A percentile compares a stretch with the other conserved stretches of the same genome.
phyloP scores from a whole-genome alignment of 2,888 invertebrate species.

The Lysandra coridon region DNA sequence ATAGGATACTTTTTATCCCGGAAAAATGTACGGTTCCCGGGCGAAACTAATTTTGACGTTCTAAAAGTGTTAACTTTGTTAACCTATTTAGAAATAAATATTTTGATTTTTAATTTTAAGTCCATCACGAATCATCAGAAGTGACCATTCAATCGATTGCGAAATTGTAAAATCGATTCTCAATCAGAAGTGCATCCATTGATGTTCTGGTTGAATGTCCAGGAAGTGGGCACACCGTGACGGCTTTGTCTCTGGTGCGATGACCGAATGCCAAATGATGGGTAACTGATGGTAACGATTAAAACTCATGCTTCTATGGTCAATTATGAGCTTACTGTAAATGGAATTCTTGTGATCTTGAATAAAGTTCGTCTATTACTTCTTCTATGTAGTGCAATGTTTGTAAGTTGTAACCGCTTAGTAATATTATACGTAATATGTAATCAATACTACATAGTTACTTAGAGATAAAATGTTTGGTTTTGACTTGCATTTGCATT shows the following conservation, averaged over 20 bases:
- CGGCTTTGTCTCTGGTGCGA: slow-evolving; percentile 75
- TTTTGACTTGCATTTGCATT: too few species aligned
- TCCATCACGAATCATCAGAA: slow-evolving; percentile 46
- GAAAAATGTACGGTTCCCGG: too few species aligned
- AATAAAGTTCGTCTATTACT: background rate
- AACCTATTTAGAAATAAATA: too few species aligned
- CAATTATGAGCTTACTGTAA: slow-evolving; percentile 29
- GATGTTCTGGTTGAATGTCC: slow-evolving; percentile 50
- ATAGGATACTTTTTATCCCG: too few species aligned
- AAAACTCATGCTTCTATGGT: slow-evolving; percentile 22
- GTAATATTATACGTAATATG: too few species aligned
- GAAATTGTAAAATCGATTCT: slow-evolving; percentile 67
- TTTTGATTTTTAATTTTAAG: background rate
- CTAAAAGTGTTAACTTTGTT: too few species aligned
- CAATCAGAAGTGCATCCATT: slow-evolving; percentile 49
- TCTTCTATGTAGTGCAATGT: too few species aligned
- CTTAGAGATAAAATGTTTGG: too few species aligned
- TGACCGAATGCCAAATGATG: slow-evolving; percentile 74
- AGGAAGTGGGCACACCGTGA: slow-evolving; percentile 61
- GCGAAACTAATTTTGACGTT: too few species aligned
- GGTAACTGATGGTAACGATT: slow-evolving; percentile 52
- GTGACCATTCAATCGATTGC: slow-evolving; percentile 70
- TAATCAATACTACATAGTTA: too few species aligned
- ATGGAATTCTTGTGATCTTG: background rate
- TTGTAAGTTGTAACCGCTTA: too few species aligned